A percentile compares a stretch with the other conserved stretches of the same genome.
Conservation (phyloP, 2,888 invertebrate species). For the Carterocephalus palaemon region DNA sequence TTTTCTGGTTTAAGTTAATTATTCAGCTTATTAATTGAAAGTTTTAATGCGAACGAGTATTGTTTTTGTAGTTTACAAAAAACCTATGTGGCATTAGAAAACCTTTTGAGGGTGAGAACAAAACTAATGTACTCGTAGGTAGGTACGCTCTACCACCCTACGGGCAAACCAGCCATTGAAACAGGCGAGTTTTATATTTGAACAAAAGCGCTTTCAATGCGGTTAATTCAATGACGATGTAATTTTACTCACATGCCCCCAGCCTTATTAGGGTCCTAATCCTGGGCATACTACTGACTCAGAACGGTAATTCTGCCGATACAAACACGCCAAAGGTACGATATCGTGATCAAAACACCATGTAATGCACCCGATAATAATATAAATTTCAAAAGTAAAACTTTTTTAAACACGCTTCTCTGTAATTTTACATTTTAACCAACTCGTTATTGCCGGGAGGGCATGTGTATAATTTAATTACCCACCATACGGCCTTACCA, state of each 20-base stretch:
- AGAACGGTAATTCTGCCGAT: conserved; percentile 21
- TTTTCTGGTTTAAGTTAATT: too few species aligned
- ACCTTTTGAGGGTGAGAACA: neutral
- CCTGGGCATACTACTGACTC: conserved; percentile 17
- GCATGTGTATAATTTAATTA: conserved; percentile 7
- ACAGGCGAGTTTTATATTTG: conserved; percentile 6
- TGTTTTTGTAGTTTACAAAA: too few species aligned
- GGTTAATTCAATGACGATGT: conserved; percentile 11
- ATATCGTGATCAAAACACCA: too few species aligned
- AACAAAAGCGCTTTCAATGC: conserved; percentile 15
- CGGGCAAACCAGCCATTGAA: conserved; percentile 5
- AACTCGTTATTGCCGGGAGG: conserved; percentile 1
- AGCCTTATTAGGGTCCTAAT: conserved; percentile 13
- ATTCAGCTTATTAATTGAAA: too few species aligned
- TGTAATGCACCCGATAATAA: too few species aligned
- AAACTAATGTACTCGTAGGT: too few species aligned
- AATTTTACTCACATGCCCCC: conserved; percentile 11
- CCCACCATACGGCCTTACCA: conserved; percentile 14
- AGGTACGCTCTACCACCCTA: conserved; percentile 1
- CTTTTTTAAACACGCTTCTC: neutral
- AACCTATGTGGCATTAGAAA: too few species aligned
- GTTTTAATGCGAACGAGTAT: too few species aligned
- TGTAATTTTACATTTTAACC: neutral
- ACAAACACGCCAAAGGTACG: too few species aligned
- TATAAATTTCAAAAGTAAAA: neutral